phyloP scores from a whole-genome alignment of 2,113 vertebrate species.

The Scophthalmus maximus region DNA sequence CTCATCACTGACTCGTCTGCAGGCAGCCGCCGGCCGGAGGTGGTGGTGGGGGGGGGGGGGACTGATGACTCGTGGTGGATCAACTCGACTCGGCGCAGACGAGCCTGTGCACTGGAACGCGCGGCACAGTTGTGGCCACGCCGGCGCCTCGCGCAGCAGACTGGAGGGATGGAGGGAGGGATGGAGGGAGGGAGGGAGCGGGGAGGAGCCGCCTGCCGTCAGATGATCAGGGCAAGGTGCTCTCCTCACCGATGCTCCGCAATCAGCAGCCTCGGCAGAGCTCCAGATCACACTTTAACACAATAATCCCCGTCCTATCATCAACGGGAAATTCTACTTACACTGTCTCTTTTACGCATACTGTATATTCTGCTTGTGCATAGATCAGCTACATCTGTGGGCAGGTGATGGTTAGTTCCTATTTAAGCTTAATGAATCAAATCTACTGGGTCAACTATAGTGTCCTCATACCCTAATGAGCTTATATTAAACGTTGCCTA shows the following conservation, averaged over 20 bases:
- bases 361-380: too few species aligned
- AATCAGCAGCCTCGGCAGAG: conserved; percentile 15
- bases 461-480: too few species aligned
- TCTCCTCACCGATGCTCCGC: conserved; percentile 45
- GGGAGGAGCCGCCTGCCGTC: conserved; percentile 74
- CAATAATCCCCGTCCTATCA: background rate
- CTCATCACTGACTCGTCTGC: conserved; percentile 83
- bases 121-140: conserved; percentile 50
- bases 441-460: background rate
- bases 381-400: background rate
- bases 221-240: conserved; percentile 77
- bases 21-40: conserved; percentile 54
- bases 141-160: conserved; percentile 54
- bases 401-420: background rate
- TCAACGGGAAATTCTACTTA: background rate
- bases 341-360: background rate
- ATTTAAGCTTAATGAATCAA: background rate
- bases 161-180: conserved; percentile 31
- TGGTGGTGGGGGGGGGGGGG: background rate
- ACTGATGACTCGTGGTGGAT: conserved; percentile 43
- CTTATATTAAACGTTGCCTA: too few species aligned
- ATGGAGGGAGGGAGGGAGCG: conserved; percentile 28
- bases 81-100: conserved; percentile 53
- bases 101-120: conserved; percentile 29
- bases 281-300: background rate